These are phyloP conservation scores for Andrena haemorrhoa DNA, from an alignment of 2,888 invertebrate species.

Conservation along the genomic window DNA sequence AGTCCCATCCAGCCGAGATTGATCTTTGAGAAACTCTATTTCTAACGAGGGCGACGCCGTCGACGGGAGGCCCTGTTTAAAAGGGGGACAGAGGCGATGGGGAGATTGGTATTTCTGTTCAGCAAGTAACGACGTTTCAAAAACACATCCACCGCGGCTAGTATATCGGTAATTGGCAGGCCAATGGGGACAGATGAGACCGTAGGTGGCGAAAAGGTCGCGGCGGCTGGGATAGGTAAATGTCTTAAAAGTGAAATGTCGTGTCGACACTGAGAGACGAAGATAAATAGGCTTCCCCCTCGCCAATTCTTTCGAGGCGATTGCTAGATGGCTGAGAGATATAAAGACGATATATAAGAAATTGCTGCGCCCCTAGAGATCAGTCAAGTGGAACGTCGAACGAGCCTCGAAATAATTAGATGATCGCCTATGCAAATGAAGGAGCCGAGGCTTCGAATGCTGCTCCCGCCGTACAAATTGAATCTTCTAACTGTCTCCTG, in stretches of 20 bases:
- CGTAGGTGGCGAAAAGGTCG: conserved; percentile 66
- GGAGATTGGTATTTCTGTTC: conserved; percentile 39
- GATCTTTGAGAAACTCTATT: conserved; percentile 63
- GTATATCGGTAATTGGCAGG: conserved; percentile 68
- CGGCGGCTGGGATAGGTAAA: conserved; percentile 39
- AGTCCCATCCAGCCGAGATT: conserved; percentile 52
- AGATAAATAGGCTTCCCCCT: conserved; percentile 44
- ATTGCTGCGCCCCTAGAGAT: conserved; percentile 23
- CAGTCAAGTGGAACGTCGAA: neutral
- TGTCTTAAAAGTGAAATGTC: conserved; percentile 55
- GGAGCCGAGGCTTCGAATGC: neutral
- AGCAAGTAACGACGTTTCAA: conserved; percentile 50
- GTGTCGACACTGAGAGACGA: conserved; percentile 37
- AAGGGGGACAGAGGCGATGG: conserved; percentile 12
- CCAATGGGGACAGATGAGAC: conserved; percentile 55
- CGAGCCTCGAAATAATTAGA: neutral
- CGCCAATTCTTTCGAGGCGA: neutral
- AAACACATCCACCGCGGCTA: conserved; percentile 40
- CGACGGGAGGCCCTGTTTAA: conserved; percentile 28
- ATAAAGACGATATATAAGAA: conserved; percentile 16
- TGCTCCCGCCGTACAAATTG: neutral
- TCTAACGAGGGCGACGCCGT: conserved; percentile 55
- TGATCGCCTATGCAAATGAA: neutral
- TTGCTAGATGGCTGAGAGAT: conserved; percentile 13
- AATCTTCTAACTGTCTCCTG: neutral